A percentile compares a stretch with the other conserved stretches of the same genome.
These are phyloP conservation scores for Amphiprion ocellaris DNA, from an alignment of 2,113 vertebrate genomes.

Conservation along the genomic window DNA sequence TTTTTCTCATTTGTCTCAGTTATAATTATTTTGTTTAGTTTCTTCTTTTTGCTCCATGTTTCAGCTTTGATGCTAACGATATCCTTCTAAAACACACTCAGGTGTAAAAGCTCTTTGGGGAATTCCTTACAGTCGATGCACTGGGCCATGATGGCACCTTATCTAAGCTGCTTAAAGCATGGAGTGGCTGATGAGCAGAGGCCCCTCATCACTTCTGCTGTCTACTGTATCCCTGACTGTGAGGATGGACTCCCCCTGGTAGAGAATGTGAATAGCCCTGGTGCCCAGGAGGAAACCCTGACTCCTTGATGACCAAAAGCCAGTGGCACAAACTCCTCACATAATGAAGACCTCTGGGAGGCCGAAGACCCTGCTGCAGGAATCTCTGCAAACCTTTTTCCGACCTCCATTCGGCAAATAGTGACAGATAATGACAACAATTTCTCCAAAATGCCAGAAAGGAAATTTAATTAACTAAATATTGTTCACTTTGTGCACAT, in stretches of 20 bases:
- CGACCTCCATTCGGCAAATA: constrained; percentile 10
- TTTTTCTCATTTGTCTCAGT: background rate
- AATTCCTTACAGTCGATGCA: constrained; percentile 9
- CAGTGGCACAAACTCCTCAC: constrained; percentile 40
- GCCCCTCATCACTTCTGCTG: constrained; percentile 36
- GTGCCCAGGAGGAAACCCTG: constrained; percentile 14
- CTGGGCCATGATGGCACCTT: background rate
- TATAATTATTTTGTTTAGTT: background rate
- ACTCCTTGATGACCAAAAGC: constrained; percentile 48
- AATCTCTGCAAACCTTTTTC: constrained; percentile 22
- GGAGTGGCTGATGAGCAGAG: constrained; percentile 26
- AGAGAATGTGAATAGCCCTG: constrained; percentile 38
- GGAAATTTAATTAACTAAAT: background rate
- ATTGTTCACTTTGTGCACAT: background rate
- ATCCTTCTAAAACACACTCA: background rate
- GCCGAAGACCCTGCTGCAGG: constrained; percentile 8
- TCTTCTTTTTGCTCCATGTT: background rate
- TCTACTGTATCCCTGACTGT: constrained; percentile 20
- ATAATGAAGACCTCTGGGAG: constrained; percentile 70
- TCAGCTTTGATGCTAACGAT: background rate
- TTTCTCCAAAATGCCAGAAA: background rate
- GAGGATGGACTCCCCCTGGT: constrained; percentile 36
- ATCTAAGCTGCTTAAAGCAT: constrained; percentile 18
- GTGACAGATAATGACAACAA: background rate
- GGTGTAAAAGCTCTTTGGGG: constrained; percentile 14